Conservation (phyloP, 2,888 invertebrate species). For the Biston stratarius region DNA sequence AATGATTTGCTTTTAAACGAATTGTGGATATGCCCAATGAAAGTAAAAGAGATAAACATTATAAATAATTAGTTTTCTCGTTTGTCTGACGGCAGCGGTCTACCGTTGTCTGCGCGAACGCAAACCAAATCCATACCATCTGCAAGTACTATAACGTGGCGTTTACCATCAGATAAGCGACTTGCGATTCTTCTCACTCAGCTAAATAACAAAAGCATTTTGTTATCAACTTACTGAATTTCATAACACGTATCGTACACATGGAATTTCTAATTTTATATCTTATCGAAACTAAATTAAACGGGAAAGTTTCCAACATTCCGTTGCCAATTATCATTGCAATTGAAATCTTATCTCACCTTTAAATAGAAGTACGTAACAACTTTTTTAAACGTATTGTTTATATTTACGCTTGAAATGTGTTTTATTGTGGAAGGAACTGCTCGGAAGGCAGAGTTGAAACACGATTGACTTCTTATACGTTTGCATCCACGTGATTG, state of each 20-base stretch:
- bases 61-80: too few species aligned
- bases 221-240: background rate
- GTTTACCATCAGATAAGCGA: background rate
- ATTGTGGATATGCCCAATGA: too few species aligned
- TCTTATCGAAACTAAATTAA: background rate
- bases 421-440: background rate
- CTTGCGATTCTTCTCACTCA: background rate
- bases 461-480: slow-evolving; percentile 18
- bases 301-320: slow-evolving; percentile 2
- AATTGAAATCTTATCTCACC: slow-evolving; percentile 15
- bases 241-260: background rate
- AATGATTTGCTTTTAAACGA: background rate
- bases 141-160: too few species aligned
- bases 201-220: background rate
- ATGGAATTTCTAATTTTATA: background rate
- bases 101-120: background rate
- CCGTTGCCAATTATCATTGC: slow-evolving; percentile 8
- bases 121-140: too few species aligned
- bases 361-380: slow-evolving; percentile 6
- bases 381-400: background rate
- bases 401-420: background rate
- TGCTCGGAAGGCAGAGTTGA: background rate
- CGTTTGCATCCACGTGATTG: slow-evolving; percentile 17
- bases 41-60: too few species aligned
- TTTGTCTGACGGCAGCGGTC: too few species aligned